These are phyloP conservation scores for Agrotis clavis DNA, from an alignment of 2,888 invertebrate genomes.

Conservation along the genomic window DNA sequence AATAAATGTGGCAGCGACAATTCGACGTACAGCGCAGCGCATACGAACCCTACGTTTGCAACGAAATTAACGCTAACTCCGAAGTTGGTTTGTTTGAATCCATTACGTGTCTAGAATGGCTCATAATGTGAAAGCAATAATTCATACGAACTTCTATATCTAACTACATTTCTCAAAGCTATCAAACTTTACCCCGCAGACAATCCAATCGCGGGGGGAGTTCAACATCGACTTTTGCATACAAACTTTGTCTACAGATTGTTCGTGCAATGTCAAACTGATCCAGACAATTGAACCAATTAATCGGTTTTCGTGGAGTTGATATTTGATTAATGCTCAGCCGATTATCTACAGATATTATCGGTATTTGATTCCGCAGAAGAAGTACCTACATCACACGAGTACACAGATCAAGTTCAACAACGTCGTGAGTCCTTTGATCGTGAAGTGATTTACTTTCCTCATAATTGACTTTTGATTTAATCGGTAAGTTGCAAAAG, in stretches of 20 bases:
- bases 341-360: conserved; percentile 57
- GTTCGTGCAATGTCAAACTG: conserved; percentile 85
- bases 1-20: conserved; percentile 56
- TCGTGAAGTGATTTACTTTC: conserved; percentile 22
- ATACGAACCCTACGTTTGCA: conserved; percentile 44
- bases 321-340: conserved; percentile 74
- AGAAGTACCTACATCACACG: conserved; percentile 32
- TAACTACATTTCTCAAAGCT: conserved; percentile 83
- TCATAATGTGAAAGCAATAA: conserved; percentile 75
- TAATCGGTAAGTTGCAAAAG: conserved; percentile 31
- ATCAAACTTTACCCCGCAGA: conserved; percentile 85
- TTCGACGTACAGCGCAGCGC: conserved; percentile 31
- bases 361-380: conserved; percentile 40
- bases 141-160: conserved; percentile 82
- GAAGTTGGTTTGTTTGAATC: conserved; percentile 73
- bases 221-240: conserved; percentile 86
- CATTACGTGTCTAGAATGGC: conserved; percentile 77
- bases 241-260: conserved; percentile 86
- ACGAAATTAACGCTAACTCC: conserved; percentile 61
- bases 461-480: conserved; percentile 23
- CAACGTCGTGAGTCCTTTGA: conserved; percentile 37
- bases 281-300: conserved; percentile 86
- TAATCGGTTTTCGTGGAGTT: conserved; percentile 81
- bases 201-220: conserved; percentile 84
- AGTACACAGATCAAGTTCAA: conserved; percentile 9